Evolutionary conservation across 2,797 vertebrate species (phyloP), one percentile per base, ranked within the genome.

Genomic region (Oryzias dopingdopingensis): DNA sequence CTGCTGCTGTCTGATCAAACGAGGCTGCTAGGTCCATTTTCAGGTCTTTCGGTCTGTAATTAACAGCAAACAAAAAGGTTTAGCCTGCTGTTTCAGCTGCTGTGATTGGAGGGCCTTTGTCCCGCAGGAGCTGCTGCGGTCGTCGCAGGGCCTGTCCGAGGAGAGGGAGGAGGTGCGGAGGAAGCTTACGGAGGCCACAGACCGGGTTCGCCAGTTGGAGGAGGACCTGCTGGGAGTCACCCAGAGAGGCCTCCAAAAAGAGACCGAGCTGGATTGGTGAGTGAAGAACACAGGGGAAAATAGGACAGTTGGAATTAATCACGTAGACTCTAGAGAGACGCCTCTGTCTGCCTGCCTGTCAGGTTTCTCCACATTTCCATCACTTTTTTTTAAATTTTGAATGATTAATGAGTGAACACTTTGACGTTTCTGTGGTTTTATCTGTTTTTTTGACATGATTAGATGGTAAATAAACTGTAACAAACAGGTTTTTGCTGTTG

Each of bases 181-280:
- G 87, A 93, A 86, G 63, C 92, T 92, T 53, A 87, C 87, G 3
- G 94, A 95, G 76, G 92, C 92, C 82, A 86, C 87, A 16, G 91
- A 93, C 44, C 92, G 94, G 81, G 92, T 96, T 46, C 90, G 91
- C 2, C 95, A 97, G 76, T 93, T 99, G 81, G 96, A 98, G 84
- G 94, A 96, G 79, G 96, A 93, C 72, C 82, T 93, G 79, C 72
- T 91, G 41, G 90, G 85, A 64, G 93, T 96, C 74, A 95, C 94
- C 52, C 94, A 98, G 63, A 95, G 93, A 87, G 92, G 95, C 55
- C 92, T 97, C 77, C 93, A 94, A 52, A 98, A 97, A 83, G 96
- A 99, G 91, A 98, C 95, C 0, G 96, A 98, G 75, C 83, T 99
- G 57, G 95, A 97, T 79, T 94, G 96, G 97, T 99, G 74, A 94